Base-by-base conservation (phyloP, 1,140 invertebrate species). In the Ceratosolen solmsi region DNA sequence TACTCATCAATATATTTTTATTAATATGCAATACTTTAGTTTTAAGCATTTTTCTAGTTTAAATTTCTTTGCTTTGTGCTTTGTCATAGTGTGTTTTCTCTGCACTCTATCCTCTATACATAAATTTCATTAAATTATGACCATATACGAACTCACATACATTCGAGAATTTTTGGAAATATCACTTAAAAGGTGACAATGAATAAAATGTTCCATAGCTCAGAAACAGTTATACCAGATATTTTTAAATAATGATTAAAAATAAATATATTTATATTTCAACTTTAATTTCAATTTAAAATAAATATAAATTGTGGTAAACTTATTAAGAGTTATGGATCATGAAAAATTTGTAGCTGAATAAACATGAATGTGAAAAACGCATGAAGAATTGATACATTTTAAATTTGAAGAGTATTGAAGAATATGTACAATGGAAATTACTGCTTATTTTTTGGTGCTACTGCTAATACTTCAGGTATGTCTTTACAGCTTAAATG, bases 391-490 rank as follows among this genome's bases (percentile, higher is more conserved):
- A 84, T 87, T 86, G 86, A 89, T 88, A 88, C 87, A 84, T 88
- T 89, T 58, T 87, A 83, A 87, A 84, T 85, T 86, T 89, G 86
- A 86, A 89, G 87, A 91, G 70, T 86, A 83, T 84, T 85, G 89
- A 86, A 90, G 87, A 89, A 89, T 87, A 87, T 85, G 87, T 87
- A 85, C 86, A 88, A 86, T 86, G 86, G 87, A 87, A 85, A 83
- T 89, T 87, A 86, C 87, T 86, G 88, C 86, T 90, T 90, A 89
- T 88, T 89, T 86, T 86, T 86, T 87, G 89, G 87, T 89, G 87
- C 89, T 89, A 87, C 88, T 86, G 90, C 87, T 88, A 87, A 87
- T 84, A 87, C 87, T 90, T 87, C 89, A 92, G 90, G 90, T 92
- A 91, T 87, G 90, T 92, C 85, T 90, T 88, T 84, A 86, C 84